Evolutionary conservation across 2,888 invertebrate species (phyloP).

Genomic region (Drosophila melanosoma): DNA sequence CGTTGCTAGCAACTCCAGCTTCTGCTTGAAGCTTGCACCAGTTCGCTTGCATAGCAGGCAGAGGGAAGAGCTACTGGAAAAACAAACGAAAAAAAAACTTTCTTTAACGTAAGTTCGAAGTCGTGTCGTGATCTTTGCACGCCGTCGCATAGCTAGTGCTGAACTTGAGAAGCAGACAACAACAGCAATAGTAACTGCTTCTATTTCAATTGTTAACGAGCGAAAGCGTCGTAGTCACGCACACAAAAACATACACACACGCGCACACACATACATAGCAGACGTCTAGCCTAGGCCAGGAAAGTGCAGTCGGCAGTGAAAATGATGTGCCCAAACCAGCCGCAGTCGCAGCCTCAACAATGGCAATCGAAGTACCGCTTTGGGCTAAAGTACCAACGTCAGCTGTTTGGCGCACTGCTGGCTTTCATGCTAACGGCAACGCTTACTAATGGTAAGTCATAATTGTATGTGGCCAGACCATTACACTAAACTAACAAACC

Average conservation of each 20-base stretch:
- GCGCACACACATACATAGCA: conserved; percentile 3
- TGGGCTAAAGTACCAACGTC: conserved; percentile 55
- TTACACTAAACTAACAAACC: conserved; percentile 12
- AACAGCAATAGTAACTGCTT: conserved; percentile 58
- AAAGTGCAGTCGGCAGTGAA: conserved; percentile 79
- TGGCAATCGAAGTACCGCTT: conserved; percentile 24
- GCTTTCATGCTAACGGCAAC: conserved; percentile 61
- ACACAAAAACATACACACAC: conserved; percentile 30
- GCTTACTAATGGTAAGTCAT: conserved; percentile 71
- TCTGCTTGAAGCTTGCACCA: conserved; percentile 49
- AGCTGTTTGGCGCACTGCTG: conserved; percentile 75
- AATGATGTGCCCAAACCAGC: conserved; percentile 72
- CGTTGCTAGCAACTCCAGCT: conserved; percentile 21
- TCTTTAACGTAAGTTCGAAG: conserved; percentile 60
- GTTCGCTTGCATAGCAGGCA: conserved; percentile 51
- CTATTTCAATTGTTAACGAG: conserved; percentile 83
- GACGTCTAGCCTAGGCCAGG: conserved; percentile 59
- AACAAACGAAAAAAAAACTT: conserved; percentile 66
- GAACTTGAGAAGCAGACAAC: conserved; percentile 58
- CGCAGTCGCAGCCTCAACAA: conserved; percentile 32
- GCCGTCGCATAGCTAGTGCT: conserved; percentile 60
- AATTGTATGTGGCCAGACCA: not conserved
- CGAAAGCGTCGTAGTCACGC: conserved; percentile 83
- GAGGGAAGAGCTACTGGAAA: conserved; percentile 42
- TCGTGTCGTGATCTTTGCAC: conserved; percentile 67